Percentiles rank a stretch among this genome's conserved stretches.
These are phyloP conservation scores for Hylia prasina DNA, from an alignment of 2,113 vertebrate genomes.

Conservation along the genomic window DNA sequence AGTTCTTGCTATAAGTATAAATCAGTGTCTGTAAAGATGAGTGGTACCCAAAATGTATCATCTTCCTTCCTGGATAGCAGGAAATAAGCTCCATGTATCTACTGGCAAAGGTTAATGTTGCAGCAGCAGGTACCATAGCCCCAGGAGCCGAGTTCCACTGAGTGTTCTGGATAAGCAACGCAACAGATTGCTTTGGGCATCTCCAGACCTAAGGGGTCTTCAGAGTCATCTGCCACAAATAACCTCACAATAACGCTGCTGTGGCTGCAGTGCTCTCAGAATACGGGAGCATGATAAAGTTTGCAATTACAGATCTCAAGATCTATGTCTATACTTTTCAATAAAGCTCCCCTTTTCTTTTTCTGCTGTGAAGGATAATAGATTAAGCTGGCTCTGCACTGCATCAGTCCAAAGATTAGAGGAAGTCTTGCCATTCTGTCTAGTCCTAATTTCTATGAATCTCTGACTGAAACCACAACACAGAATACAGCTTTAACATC, in stretches of 20 bases:
- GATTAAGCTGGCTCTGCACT: neutral
- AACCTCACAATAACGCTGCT: neutral
- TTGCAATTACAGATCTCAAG: neutral
- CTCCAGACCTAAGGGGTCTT: neutral
- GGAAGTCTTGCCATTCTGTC: neutral
- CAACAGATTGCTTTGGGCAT: neutral
- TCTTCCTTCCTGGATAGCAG: neutral
- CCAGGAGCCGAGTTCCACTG: neutral
- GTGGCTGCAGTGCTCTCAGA: neutral
- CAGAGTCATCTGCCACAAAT: neutral
- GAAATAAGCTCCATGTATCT: neutral
- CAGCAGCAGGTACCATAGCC: neutral
- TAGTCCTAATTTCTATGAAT: neutral
- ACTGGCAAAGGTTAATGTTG: neutral
- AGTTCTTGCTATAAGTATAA: neutral
- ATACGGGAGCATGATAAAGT: neutral
- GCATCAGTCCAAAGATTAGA: neutral
- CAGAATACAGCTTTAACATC: neutral
- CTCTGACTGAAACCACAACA: neutral
- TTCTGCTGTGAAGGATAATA: neutral
- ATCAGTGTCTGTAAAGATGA: neutral
- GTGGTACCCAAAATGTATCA: accelerated
- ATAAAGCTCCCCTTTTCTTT: neutral
- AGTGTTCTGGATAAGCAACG: neutral
- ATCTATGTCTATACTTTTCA: neutral